Evolutionary conservation across 2,113 vertebrate genomes (phyloP), one percentile per base, ranked within the genome.

Genomic region (Lagenorhynchus albirostris): DNA sequence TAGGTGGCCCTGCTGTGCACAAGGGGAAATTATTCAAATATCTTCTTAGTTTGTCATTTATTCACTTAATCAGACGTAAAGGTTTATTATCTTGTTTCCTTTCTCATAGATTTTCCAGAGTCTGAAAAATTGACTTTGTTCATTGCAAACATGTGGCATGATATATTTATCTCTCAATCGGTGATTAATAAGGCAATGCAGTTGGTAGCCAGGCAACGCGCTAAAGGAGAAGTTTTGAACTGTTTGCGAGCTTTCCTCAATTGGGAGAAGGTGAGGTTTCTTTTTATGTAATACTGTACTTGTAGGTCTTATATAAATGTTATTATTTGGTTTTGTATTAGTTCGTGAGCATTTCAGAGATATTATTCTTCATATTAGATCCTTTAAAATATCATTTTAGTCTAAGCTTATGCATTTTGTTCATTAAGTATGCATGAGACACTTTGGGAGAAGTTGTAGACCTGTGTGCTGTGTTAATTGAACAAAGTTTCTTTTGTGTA

Each of bases 121-220:
- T 98, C 99, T 29, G 98, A 99, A 18, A 99, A 99, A 81, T 81
- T 99, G 96, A 98, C 99, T 93, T 98, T 99, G 96, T 99, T 99
- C 97, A 99, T 99, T 94, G 98, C 98, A 93, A 99, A 98, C 74
- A 98, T 99, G 23, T 99, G 99, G 99, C 98, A 98, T 79, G 99
- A 98, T 55, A 87, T 99, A 60, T 99, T 99, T 44, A 97, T 98
- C 70, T 98, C 98, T n/a, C 98, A 95, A 21, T 98, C 99, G 25
- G 96, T 98, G 58, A 96, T 99, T 91, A 99, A 99, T 93, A 98
- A 98, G 96, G 99, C 99, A 26, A 99, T 99, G 98, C 99, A 99
- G 95, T 80, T 99, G 13, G 97, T 99, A 74, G 98, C 99, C 97
- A 99, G 99, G 97, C 98, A 99, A 47, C 99, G 98, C n/a, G 99